Evolutionary conservation across 1,140 invertebrate genomes (phyloP), one percentile per base, ranked within the genome.

Genomic region (Lamellibrachia luymesi): DNA sequence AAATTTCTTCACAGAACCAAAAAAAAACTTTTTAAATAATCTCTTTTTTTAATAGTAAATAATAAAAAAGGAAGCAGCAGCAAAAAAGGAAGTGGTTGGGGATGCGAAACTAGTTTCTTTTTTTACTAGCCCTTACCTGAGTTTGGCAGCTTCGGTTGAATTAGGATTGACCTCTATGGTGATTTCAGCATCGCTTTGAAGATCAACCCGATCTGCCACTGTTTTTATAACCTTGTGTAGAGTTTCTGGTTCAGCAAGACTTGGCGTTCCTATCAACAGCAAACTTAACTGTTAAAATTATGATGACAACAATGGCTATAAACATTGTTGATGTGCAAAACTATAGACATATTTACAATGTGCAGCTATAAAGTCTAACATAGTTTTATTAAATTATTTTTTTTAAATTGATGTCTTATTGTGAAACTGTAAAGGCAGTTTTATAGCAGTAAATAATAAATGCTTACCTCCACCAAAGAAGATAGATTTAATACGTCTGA

Each of bases 401-500:
- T 22, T 22, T 22, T 80, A 80, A 22, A 17, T 6, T 22, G 25
- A 80, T 22, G 64, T 17, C 13, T 80, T 80, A 80, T 38, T 52
- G 92, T 56, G n/a, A 49, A 80, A 92, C 22, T n/a, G 92, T 4
- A 50, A 51, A 22, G 27, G 38, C 64, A 93, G n/a, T 90, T 51
- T 49, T 90, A 93, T 51, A 27, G 6, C 25, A 38, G 27, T 91
- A 7, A n/a, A 90, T 93, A 92, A 50, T 92, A 13, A 51, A 51
- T 38, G 51, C 93, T 93, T 92, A 95, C 95, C 95, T 94, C 95
- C 95, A 80, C 95, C 95, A 94, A 96, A 96, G 93, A 95, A 96
- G 10, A 96, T 94, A 51, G 95, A 95, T 10, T 94, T 95, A 2
- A 96, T 94, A 90, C 93, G 92, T 49, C 93, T 92, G 4, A 96